These are phyloP conservation scores for Flexamia atlantica DNA, from an alignment of 2,888 invertebrate species.

Conservation along the genomic window DNA sequence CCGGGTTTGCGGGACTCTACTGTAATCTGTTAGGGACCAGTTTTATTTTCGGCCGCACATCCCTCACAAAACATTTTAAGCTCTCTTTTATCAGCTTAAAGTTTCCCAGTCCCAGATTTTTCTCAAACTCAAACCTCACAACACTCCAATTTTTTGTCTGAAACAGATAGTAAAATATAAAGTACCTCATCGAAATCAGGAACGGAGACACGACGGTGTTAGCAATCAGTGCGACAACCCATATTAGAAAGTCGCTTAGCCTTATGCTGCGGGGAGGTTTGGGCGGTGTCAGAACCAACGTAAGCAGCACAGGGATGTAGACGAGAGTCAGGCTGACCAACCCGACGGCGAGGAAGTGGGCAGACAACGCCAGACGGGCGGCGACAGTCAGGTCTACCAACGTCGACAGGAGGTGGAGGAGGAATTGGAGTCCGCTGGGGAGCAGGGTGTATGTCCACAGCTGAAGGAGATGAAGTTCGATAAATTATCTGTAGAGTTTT, in stretches of 20 bases:
- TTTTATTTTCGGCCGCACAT: too few relatives aligned
- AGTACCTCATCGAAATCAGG: constrained; percentile 8
- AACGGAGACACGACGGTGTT: neutral
- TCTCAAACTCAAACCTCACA: neutral
- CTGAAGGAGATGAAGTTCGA: neutral
- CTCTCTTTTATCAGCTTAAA: too few relatives aligned
- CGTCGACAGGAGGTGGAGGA: neutral
- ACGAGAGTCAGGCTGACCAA: constrained; percentile 72
- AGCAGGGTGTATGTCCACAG: constrained; percentile 11
- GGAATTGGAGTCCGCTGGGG: constrained; percentile 7
- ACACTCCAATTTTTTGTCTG: neutral
- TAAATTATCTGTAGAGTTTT: too few relatives aligned
- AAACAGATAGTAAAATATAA: neutral
- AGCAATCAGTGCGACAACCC: neutral
- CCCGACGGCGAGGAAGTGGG: constrained; percentile 78
- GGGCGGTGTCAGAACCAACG: neutral
- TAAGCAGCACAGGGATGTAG: constrained; percentile 73
- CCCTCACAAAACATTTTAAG: too few relatives aligned
- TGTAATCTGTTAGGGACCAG: too few relatives aligned
- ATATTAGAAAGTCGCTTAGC: neutral
- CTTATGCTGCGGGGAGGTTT: neutral
- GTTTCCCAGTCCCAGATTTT: too few relatives aligned
- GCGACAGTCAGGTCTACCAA: neutral
- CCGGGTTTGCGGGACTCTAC: too few relatives aligned
- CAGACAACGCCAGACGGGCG: constrained; percentile 71